Base-by-base conservation (phyloP, 2,888 invertebrate genomes). In the Phymatocera aterrima region DNA sequence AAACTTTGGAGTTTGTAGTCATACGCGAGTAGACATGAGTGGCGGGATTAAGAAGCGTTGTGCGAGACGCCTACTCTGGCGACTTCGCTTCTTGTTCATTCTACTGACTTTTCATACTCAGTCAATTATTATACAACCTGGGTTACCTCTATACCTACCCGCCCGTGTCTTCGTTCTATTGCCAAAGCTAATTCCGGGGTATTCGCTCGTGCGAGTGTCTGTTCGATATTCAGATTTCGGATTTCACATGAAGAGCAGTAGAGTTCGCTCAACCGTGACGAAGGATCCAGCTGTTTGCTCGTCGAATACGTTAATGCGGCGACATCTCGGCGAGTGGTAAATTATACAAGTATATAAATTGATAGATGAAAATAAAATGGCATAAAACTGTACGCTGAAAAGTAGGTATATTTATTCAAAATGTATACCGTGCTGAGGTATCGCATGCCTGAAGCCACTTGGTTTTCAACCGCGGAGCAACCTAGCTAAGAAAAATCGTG, bases 1-100 rank as follows among this genome's bases (percentile, higher is more conserved):
- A n/a, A 51, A 51, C 72, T 72, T 72, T 72, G 72, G 51, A 34
- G 72, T 48, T 34, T 51, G 34, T 21, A 72, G 51, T 72, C 12
- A 51, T 28, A 43, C 34, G 51, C 34, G 34, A 43, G 72, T 34
- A 21, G 72, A 24, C 64, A 37, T 21, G 64, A 64, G 34, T 64
- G 37, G 68, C 43, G 51, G 51, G 51, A 51, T 72, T 51, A 3
- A 51, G 51, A 51, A 48, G 72, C 31, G 34, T 10, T 31, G 48
- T 4, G 10, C 10, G 3, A 64, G 64, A 18, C 34, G 8, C 34
- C 18, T n/a, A n/a, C 54, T 6, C 15, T n/a, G 68, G 46, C 68
- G 46, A 40, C 15, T 46, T 21, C 46, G 51, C 72, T 48, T 51
- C 51, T 51, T 10, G 34, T 18, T 28, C 12, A 21, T 51, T 72